These are phyloP conservation scores for Laothoe populi DNA, from an alignment of 2,888 invertebrate genomes.

Conservation along the genomic window DNA sequence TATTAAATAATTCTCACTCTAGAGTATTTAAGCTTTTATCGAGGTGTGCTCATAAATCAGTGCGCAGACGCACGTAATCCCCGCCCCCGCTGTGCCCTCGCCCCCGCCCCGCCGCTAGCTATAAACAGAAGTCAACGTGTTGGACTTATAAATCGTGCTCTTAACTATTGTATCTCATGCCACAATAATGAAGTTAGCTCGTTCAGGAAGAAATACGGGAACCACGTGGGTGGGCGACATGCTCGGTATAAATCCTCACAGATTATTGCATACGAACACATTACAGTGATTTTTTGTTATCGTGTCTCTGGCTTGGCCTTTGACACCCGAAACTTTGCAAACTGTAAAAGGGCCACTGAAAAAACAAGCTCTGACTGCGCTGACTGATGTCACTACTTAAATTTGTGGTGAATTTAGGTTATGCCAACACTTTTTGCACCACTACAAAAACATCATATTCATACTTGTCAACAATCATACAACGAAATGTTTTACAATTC, in stretches of 20 bases:
- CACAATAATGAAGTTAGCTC: constrained; percentile 85
- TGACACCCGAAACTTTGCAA: constrained; percentile 62
- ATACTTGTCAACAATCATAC: no score
- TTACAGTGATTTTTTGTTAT: constrained; percentile 75
- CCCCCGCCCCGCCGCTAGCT: constrained; percentile 74
- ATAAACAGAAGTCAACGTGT: constrained; percentile 85
- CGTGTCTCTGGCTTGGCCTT: constrained; percentile 61
- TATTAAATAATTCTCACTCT: constrained; percentile 77
- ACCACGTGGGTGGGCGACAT: constrained; percentile 81
- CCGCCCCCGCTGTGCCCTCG: constrained; percentile 73
- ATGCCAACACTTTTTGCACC: constrained; percentile 12
- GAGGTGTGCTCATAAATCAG: constrained; percentile 79
- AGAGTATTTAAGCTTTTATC: constrained; percentile 84
- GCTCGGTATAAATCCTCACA: constrained; percentile 74
- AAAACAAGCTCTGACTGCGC: constrained; percentile 63
- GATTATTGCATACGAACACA: constrained; percentile 76
- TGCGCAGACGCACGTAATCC: constrained; percentile 80
- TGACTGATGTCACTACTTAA: constrained; percentile 14
- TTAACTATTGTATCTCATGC: constrained; percentile 84
- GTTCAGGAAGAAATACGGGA: constrained; percentile 81
- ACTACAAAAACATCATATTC: no score
- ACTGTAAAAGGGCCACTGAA: constrained; percentile 73
- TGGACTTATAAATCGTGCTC: constrained; percentile 84
- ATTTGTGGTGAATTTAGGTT: constrained; percentile 28
- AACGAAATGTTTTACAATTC: neutral